Percentiles rank a stretch among this genome's conserved stretches.
Evolutionary conservation across 2,888 invertebrate genomes (phyloP).

Genomic region (Mimumesa dahlbomi): DNA sequence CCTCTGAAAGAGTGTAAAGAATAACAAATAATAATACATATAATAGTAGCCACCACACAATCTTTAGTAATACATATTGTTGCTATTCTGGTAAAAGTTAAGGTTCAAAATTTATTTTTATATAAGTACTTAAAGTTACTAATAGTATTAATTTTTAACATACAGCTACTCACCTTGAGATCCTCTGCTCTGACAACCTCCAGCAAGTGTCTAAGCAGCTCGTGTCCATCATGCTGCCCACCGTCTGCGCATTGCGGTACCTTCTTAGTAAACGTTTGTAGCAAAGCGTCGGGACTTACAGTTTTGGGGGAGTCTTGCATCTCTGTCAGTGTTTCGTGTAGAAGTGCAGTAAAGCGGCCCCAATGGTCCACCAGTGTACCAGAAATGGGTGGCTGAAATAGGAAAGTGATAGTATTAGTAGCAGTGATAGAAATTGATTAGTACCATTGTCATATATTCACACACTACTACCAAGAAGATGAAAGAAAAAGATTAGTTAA

Average conservation of each 20-base stretch:
- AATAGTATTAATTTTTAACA: too few relatives aligned
- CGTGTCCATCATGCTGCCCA: constrained; percentile 98
- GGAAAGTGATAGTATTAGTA: constrained; percentile 7
- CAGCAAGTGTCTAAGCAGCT: constrained; percentile 92
- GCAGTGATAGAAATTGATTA: not conserved
- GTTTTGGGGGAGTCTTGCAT: constrained; percentile 85
- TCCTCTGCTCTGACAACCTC: constrained; percentile 91
- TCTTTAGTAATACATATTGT: too few relatives aligned
- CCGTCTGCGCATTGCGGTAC: constrained; percentile 94
- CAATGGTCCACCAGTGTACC: constrained; percentile 87
- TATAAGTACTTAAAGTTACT: too few relatives aligned
- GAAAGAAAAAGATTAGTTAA: too few relatives aligned
- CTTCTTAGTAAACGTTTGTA: constrained; percentile 84
- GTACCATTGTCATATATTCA: not conserved
- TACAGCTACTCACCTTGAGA: constrained; percentile 79
- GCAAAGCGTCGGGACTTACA: constrained; percentile 85
- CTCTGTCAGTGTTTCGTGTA: constrained; percentile 87
- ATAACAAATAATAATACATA: too few relatives aligned
- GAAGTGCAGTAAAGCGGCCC: constrained; percentile 85
- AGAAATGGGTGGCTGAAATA: constrained; percentile 84
- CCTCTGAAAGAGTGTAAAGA: constrained; percentile 85
- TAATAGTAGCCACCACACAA: too few relatives aligned
- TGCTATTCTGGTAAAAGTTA: too few relatives aligned
- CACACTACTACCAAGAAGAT: too few relatives aligned
- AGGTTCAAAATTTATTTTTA: too few relatives aligned